A percentile compares a stretch with the other conserved stretches of the same genome.
Evolutionary conservation across 92 coral and sea anemone species (phyloP).

Genomic region (Bergia puertoricense): DNA sequence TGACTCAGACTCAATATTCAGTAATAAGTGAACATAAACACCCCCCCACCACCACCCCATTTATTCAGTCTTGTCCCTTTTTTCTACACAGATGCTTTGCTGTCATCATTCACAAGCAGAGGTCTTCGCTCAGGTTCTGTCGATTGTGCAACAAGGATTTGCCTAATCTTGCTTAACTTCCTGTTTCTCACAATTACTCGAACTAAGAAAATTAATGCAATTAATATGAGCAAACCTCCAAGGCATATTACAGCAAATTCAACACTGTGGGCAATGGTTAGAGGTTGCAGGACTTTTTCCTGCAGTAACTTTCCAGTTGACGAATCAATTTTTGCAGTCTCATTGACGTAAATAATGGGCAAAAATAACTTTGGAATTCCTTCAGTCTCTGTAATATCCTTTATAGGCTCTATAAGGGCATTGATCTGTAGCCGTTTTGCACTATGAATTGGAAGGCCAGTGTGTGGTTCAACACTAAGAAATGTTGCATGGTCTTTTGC

Average conservation of each 20-base stretch:
- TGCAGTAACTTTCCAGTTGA: slow-evolving; percentile 66
- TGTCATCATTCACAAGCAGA: slow-evolving; percentile 9
- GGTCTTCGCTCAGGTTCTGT: slow-evolving; percentile 49
- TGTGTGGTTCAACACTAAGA: slow-evolving; percentile 77
- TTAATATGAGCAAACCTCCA: slow-evolving; percentile 74
- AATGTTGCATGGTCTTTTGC: slow-evolving; percentile 84
- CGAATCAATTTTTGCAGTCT: slow-evolving; percentile 67
- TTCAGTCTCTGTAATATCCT: slow-evolving; percentile 51
- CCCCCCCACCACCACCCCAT: no score
- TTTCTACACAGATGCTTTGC: not conserved
- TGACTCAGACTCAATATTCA: no score
- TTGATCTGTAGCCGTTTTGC: slow-evolving; percentile 85
- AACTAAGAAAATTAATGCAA: slow-evolving; percentile 57
- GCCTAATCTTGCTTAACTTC: slow-evolving; percentile 49
- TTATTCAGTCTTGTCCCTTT: no score
- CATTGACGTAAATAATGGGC: slow-evolving; percentile 82
- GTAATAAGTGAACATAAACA: no score
- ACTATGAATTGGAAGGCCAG: slow-evolving; percentile 79
- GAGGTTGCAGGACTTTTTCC: slow-evolving; percentile 63
- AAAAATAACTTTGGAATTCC: slow-evolving; percentile 62
- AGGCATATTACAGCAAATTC: slow-evolving; percentile 66
- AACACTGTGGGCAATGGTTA: slow-evolving; percentile 70
- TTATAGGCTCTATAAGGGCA: slow-evolving; percentile 68
- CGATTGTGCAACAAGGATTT: slow-evolving; percentile 32
- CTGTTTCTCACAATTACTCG: slow-evolving; percentile 49